Conservation (phyloP, 1,140 invertebrate genomes). For the Saccostrea echinata region DNA sequence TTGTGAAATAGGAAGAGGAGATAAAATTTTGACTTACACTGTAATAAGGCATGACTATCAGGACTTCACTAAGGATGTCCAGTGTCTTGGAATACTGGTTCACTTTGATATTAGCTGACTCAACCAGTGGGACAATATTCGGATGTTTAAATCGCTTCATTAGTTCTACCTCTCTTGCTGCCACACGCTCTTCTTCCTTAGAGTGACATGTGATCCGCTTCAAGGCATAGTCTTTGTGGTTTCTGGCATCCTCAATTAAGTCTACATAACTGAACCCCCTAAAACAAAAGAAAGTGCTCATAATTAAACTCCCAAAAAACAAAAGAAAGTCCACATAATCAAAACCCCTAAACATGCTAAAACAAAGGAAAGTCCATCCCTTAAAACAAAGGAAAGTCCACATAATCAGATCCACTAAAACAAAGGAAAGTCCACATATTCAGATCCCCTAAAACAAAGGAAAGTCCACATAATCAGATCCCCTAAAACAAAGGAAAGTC, state of each 20-base stretch:
- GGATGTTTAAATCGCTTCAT: constrained; percentile 87
- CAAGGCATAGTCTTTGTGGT: constrained; percentile 87
- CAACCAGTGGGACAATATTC: constrained; percentile 89
- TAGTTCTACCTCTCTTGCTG: constrained; percentile 88
- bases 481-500: no score
- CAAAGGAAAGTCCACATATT: no score
- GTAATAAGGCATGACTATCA: constrained; percentile 90
- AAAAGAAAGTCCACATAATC: no score
- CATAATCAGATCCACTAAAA: no score
- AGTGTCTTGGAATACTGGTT: constrained; percentile 64
- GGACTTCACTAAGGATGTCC: constrained; percentile 84
- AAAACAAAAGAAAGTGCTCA: no score
- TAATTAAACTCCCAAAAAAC: no score
- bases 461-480: no score
- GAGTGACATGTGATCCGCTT: constrained; percentile 91
- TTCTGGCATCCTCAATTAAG: constrained; percentile 87
- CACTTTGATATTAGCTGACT: constrained; percentile 82
- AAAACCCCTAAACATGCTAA: no score
- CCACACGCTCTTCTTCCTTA: constrained; percentile 88
- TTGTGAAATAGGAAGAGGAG: no score
- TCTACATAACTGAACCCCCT: constrained; percentile 93
- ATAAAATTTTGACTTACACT: constrained; percentile 81
- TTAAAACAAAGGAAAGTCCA: no score
- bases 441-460: no score
- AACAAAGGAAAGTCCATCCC: no score